Evolutionary conservation across 2,797 vertebrate species (phyloP).

Genomic region (Tapirus indicus): DNA sequence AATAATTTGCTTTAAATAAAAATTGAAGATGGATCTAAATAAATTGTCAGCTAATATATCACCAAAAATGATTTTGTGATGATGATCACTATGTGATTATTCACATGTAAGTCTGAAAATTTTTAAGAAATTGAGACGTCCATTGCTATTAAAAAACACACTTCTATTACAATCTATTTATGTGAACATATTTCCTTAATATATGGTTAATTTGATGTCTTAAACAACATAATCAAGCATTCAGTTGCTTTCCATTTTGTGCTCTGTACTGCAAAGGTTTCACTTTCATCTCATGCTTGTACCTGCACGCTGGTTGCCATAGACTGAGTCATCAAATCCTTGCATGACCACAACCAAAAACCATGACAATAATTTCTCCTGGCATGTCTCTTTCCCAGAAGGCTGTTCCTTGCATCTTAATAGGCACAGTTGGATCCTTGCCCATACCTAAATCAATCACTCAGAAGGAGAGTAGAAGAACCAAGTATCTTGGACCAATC

Average conservation of each 20-base stretch:
- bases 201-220: not conserved
- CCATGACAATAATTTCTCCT: not conserved
- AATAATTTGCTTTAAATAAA: not conserved
- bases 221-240: not conserved
- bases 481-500: not conserved
- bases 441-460: not conserved
- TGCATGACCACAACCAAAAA: not conserved
- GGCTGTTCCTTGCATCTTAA: not conserved
- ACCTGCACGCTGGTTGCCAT: fast-evolving
- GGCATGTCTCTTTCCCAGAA: not conserved
- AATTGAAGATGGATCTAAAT: not conserved
- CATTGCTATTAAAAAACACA: not conserved
- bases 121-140: not conserved
- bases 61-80: not conserved
- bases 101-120: not conserved
- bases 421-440: not conserved
- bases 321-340: not conserved
- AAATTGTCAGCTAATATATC: not conserved
- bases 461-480: not conserved
- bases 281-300: not conserved
- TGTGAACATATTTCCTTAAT: not conserved
- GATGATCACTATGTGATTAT: not conserved
- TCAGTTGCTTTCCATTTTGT: not conserved
- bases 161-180: not conserved
- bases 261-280: not conserved